Evolutionary conservation across 1,140 invertebrate species (phyloP), one percentile per base, ranked within the genome.

Genomic region (Scaptomyza graminum): DNA sequence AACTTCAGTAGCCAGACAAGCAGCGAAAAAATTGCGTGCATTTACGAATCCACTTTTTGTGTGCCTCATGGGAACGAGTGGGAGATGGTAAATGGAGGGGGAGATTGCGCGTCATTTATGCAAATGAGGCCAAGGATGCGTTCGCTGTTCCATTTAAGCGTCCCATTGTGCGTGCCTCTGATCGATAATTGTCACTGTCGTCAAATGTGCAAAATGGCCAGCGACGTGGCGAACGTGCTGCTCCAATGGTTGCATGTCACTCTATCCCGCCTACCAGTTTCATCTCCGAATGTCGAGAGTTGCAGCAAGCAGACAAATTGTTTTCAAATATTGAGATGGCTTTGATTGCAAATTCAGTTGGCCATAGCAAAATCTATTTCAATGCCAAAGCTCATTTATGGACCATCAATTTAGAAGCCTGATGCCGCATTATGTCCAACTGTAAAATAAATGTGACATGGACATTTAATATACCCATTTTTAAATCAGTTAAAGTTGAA

Each of bases 61-160:
- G 18, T 22, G 18, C 18, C 57, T 50, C 56, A 51, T 56, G 44
- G 15, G 25, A 37, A 25, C 39, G 46, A 34, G 28, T 28, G 16
- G 50, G 13, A 5, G 7, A 43, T 22, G 46, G 13, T 15, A 28
- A 7, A 1, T 12, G 7, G n/a, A 12, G 0, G 11, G 39, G 12
- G 31, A 12, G 3, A 16, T 59, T 72, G 54, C 65, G 63, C 72
- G 79, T 76, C 84, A 83, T 88, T 88, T 88, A 88, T 88, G 83
- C 76, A 88, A 88, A 88, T 88, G 83, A 88, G 79, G 66, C 79
- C 83, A 88, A 83, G 68, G 79, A 88, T 83, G 84, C 83, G 56
- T 59, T 80, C 39, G 56, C 34, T 61, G 71, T 22, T 56, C 81
- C 80, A 84, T 84, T 84, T 84, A 84, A 84, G 73, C 74, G 75